Percentiles rank a stretch among this genome's conserved stretches.
phyloP scores from a whole-genome alignment of 2,113 vertebrate genomes.

The Psittacus erithacus region DNA sequence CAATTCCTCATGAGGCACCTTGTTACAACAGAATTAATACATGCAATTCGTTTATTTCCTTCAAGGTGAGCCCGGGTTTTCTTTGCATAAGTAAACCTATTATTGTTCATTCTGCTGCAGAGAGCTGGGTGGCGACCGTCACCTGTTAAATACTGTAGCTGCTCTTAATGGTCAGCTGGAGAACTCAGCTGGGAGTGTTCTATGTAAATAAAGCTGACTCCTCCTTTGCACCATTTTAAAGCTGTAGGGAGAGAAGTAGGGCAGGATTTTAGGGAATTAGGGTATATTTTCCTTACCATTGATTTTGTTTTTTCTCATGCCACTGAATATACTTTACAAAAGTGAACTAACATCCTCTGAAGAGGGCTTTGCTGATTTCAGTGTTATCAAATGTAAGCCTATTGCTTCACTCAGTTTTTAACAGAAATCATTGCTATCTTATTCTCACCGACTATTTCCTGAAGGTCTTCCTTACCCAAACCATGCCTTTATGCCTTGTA shows the following conservation, averaged over 20 bases:
- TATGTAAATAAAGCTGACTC: slow-evolving; percentile 20
- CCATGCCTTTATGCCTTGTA: background rate
- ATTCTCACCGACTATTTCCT: background rate
- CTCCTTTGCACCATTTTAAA: slow-evolving; percentile 35
- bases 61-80: background rate
- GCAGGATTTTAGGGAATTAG: background rate
- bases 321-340: background rate
- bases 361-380: background rate
- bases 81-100: background rate
- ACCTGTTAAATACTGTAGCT: background rate
- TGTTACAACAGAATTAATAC: background rate
- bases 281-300: background rate
- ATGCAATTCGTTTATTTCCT: background rate
- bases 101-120: background rate
- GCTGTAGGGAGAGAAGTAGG: background rate
- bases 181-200: background rate
- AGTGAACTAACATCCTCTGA: background rate
- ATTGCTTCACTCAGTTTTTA: background rate
- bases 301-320: background rate
- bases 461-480: background rate
- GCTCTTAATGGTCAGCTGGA: slow-evolving; percentile 17
- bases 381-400: background rate
- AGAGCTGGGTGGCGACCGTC: background rate
- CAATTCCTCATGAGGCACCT: background rate
- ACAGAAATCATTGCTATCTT: background rate